Conservation (phyloP, 2,888 invertebrate species). For the Noctua pronuba region DNA sequence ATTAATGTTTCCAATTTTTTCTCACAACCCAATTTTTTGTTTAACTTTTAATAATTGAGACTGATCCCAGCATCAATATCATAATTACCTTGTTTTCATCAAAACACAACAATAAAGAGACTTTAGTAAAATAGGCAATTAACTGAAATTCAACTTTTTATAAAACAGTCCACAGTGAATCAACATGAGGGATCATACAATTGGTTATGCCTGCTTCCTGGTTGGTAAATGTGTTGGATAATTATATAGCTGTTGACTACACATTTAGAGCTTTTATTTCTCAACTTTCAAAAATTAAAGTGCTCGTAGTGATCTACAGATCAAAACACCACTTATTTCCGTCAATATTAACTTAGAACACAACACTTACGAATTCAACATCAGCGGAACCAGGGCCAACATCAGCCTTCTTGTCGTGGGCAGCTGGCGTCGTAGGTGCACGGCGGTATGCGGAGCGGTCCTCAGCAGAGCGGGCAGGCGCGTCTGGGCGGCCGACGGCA, state of each 20-base stretch:
- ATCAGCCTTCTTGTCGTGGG: slow-evolving; percentile 98
- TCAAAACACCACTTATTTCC: neutral
- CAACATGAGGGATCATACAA: neutral
- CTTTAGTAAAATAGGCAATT: neutral
- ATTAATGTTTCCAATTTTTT: neutral
- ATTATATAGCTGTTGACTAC: neutral
- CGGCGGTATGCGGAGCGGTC: slow-evolving; percentile 96
- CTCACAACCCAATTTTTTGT: neutral
- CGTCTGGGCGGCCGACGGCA: slow-evolving; percentile 92
- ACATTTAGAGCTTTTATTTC: neutral
- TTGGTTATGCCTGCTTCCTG: neutral
- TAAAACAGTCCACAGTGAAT: neutral
- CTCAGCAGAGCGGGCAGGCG: slow-evolving; percentile 94
- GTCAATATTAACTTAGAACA: neutral
- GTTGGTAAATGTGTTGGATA: neutral
- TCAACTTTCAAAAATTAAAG: neutral
- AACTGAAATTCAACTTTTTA: neutral
- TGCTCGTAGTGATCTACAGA: neutral
- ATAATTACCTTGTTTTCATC: neutral
- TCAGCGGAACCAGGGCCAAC: slow-evolving; percentile 98
- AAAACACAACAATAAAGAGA: neutral
- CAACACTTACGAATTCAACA: slow-evolving; percentile 94
- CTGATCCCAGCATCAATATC: neutral
- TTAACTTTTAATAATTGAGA: neutral
- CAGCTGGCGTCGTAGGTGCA: slow-evolving; percentile 91